Conservation (phyloP, 2,888 invertebrate genomes). For the Agrilus mali region DNA sequence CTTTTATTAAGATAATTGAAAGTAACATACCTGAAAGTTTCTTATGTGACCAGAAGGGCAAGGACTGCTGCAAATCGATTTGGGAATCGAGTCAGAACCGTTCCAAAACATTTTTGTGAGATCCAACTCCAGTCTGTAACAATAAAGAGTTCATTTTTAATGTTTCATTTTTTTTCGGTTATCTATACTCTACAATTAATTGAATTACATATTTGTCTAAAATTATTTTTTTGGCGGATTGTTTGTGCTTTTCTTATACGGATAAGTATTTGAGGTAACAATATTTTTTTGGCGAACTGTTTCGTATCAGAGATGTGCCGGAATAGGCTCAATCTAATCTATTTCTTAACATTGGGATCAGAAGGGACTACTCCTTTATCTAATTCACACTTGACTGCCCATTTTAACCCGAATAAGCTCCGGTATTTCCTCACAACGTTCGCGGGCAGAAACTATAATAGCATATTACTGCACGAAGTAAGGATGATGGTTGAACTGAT, state of each 20-base stretch:
- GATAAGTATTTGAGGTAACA: neutral
- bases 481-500: too few species aligned
- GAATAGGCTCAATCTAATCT: too few species aligned
- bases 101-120: slow-evolving; percentile 36
- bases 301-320: too few species aligned
- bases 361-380: too few species aligned
- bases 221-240: neutral
- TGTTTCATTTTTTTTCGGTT: too few species aligned
- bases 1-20: neutral
- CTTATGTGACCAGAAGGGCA: slow-evolving; percentile 47
- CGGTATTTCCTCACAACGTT: too few species aligned
- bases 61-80: slow-evolving; percentile 49
- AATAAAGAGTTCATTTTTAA: neutral
- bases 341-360: too few species aligned
- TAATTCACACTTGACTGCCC: too few species aligned
- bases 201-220: neutral
- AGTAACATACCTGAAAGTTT: slow-evolving; percentile 39
- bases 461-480: too few species aligned
- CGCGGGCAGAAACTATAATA: too few species aligned
- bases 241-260: neutral
- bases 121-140: slow-evolving; percentile 34
- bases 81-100: slow-evolving; percentile 32
- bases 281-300: neutral
- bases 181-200: too few species aligned
- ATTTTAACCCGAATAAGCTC: too few species aligned